Evolutionary conservation across 2,113 vertebrate genomes (phyloP), one percentile per base, ranked within the genome.

Genomic region (Galemys pyrenaicus): DNA sequence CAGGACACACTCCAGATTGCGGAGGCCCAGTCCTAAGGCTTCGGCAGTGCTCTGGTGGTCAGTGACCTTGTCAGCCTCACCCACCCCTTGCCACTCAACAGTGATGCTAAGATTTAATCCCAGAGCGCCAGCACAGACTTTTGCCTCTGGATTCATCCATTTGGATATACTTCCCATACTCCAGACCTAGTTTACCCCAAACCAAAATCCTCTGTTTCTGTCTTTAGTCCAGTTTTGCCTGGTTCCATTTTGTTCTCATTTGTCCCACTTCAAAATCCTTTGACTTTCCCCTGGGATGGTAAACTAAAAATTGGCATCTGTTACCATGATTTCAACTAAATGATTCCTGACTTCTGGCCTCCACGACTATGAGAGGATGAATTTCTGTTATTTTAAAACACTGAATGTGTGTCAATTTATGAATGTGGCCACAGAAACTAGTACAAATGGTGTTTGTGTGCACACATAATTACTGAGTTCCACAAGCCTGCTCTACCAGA

Each of bases 11-110:
- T 9, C 9, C 30, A 7, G 0, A 11, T 19, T 44, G 17, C 49
- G 3, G 16, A 54, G 60, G n/a, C 22, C 24, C 5, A 8, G 7
- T n/a, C 37, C 11, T 3, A 10, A 2, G 1, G 5, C 28, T 64
- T 39, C 7, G 71, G 26, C 24, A 11, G 46, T 60, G 17, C 20
- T n/a, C 2, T 62, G 62, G 12, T 17, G 8, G 6, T 2, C 20
- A 70, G 37, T 32, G n/a, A 46, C 41, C 54, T 56, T 44, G 30
- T 32, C 22, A 41, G 70, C 26, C 60, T 85, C 22, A 0, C 20
- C 12, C 39, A 30, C 30, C 16, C 24, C 8, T 20, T 79, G 39
- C 35, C 44, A 28, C 26, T 75, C 83, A 41, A 1, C 51, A 19
- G 51, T 54, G 51, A 1, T 24, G 22, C 77, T 32, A 64, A 58